A percentile compares a stretch with the other conserved stretches of the same genome.
These are phyloP conservation scores for Salvelinus alpinus DNA, from an alignment of 2,113 vertebrate genomes.

Conservation along the genomic window DNA sequence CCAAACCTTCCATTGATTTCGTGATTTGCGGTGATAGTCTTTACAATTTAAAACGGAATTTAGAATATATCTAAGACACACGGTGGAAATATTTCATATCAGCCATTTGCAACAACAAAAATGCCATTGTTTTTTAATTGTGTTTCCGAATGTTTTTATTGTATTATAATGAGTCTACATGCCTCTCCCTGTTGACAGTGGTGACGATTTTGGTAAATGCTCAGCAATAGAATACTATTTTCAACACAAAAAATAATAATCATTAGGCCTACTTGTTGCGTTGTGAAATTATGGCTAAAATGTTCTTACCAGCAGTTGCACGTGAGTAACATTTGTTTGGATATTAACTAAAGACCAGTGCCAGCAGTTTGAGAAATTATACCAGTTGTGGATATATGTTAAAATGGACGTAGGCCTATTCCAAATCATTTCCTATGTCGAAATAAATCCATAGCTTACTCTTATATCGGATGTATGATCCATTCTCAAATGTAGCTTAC, in stretches of 20 bases:
- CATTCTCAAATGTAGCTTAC: slow-evolving; percentile 10
- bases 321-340: slow-evolving; percentile 46
- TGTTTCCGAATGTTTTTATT: slow-evolving; percentile 50
- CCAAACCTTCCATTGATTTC: slow-evolving; percentile 4
- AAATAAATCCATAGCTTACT: slow-evolving; percentile 35
- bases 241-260: slow-evolving; percentile 15
- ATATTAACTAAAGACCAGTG: slow-evolving; percentile 37
- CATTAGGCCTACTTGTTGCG: slow-evolving; percentile 22
- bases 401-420: slow-evolving; percentile 67
- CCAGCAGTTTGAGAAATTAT: slow-evolving; percentile 27
- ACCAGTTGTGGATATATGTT: slow-evolving; percentile 41
- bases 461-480: slow-evolving; percentile 16
- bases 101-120: slow-evolving; percentile 24
- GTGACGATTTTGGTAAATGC: slow-evolving; percentile 56
- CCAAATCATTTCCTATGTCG: slow-evolving; percentile 64
- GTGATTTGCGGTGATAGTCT: slow-evolving; percentile 44
- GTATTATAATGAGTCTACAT: slow-evolving; percentile 38
- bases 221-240: slow-evolving; percentile 47
- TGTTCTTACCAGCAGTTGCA: slow-evolving; percentile 51
- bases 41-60: slow-evolving; percentile 16
- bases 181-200: slow-evolving; percentile 39
- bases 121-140: slow-evolving; percentile 20
- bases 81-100: slow-evolving; percentile 11
- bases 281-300: slow-evolving; percentile 14
- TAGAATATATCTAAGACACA: not conserved